A percentile compares a stretch with the other conserved stretches of the same genome.
Conservation (phyloP, 2,888 invertebrate genomes). For the Dasysyrphus albostriatus region DNA sequence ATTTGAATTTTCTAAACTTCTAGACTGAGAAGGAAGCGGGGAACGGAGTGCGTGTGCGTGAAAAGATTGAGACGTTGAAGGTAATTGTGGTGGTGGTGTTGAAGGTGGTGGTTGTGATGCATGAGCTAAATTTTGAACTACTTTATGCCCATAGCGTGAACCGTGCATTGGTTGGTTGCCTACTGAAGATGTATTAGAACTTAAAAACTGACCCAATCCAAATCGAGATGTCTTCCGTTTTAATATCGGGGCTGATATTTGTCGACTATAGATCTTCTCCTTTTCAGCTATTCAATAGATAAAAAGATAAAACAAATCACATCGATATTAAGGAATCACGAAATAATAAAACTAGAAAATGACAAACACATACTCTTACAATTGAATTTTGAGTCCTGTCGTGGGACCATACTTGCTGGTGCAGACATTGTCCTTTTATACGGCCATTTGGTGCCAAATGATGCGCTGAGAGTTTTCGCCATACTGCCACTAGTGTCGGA, state of each 20-base stretch:
- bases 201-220: slow-evolving; percentile 93
- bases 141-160: slow-evolving; percentile 78
- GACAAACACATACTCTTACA: slow-evolving; percentile 71
- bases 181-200: slow-evolving; percentile 82
- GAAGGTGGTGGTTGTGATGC: slow-evolving; percentile 73
- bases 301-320: neutral
- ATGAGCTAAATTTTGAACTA: slow-evolving; percentile 72
- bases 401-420: slow-evolving; percentile 92
- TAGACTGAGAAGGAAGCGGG: slow-evolving; percentile 50
- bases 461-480: slow-evolving; percentile 91
- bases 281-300: slow-evolving; percentile 85
- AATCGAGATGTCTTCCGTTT: slow-evolving; percentile 96
- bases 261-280: slow-evolving; percentile 94
- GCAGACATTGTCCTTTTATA: slow-evolving; percentile 97
- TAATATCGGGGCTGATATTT: slow-evolving; percentile 97
- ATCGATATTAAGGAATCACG: neutral
- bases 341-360: neutral
- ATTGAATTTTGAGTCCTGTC: slow-evolving; percentile 88
- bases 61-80: slow-evolving; percentile 54
- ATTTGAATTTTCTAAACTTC: slow-evolving; percentile 63
- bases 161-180: slow-evolving; percentile 79
- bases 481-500: slow-evolving; percentile 87
- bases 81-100: slow-evolving; percentile 64
- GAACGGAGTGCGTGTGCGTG: slow-evolving; percentile 61
- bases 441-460: slow-evolving; percentile 96